These are phyloP conservation scores for Cynocephalus volans DNA, from an alignment of 2,113 vertebrate genomes.

Conservation along the genomic window DNA sequence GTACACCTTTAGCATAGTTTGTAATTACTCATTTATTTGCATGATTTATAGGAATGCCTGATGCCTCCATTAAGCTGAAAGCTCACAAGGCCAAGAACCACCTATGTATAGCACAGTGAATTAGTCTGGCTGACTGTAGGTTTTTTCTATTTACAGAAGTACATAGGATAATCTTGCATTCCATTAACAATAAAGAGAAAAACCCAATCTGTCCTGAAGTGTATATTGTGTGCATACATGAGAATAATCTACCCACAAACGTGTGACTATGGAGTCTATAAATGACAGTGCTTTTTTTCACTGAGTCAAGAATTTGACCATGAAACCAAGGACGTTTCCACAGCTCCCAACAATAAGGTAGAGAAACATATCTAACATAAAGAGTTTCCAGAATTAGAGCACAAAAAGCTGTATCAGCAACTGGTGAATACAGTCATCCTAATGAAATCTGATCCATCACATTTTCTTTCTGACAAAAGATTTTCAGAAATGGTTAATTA, in stretches of 20 bases:
- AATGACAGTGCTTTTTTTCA: neutral
- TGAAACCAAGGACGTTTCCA: constrained; percentile 19
- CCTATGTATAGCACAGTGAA: neutral
- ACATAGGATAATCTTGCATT: neutral
- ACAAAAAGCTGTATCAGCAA: neutral
- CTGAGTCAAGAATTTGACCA: constrained; percentile 65
- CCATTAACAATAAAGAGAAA: constrained; percentile 1
- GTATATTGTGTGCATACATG: neutral
- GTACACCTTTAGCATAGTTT: neutral
- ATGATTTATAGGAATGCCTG: neutral
- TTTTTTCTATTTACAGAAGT: constrained; percentile 12
- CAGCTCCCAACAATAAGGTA: constrained; percentile 12
- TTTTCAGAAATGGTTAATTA: constrained; percentile 45
- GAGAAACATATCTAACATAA: constrained; percentile 51
- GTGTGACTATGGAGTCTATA: neutral
- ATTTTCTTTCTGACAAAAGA: constrained; percentile 12
- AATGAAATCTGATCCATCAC: neutral
- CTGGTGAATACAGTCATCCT: neutral
- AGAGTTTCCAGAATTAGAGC: constrained; percentile 63
- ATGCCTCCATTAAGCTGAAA: neutral
- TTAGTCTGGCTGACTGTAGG: neutral
- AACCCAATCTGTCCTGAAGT: neutral
- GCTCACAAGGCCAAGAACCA: neutral
- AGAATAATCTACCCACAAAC: neutral
- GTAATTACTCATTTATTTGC: neutral